Evolutionary conservation across 2,113 vertebrate genomes (phyloP).

Genomic region (Dipodomys merriami): DNA sequence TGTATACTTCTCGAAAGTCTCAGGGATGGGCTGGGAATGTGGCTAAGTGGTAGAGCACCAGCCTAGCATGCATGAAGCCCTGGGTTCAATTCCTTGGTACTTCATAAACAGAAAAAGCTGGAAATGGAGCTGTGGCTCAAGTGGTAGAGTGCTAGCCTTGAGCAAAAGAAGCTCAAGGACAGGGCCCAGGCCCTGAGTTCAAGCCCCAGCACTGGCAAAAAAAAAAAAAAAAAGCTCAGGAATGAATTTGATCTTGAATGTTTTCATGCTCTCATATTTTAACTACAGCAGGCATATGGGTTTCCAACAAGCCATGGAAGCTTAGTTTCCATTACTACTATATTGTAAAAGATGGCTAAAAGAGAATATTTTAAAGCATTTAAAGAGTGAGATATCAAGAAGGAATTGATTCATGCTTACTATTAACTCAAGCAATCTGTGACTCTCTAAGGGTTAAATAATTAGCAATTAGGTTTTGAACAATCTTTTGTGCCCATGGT

Average conservation of each 20-base stretch:
- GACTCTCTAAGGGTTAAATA: not conserved
- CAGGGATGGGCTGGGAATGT: too few species aligned
- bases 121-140: too few species aligned
- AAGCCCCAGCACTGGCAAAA: too few species aligned
- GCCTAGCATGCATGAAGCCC: too few species aligned
- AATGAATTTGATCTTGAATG: not conserved
- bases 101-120: too few species aligned
- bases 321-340: not conserved
- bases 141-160: too few species aligned
- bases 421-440: not conserved
- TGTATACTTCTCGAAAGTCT: too few species aligned
- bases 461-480: not conserved
- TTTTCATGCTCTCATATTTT: not conserved
- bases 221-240: not conserved
- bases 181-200: too few species aligned
- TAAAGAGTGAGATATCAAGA: not conserved
- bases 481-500: not conserved
- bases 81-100: too few species aligned
- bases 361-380: not conserved
- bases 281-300: slow-evolving; percentile 27
- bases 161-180: too few species aligned
- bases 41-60: too few species aligned
- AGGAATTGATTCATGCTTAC: not conserved
- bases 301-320: not conserved
- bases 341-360: not conserved